Evolutionary conservation across 2,113 vertebrate species (phyloP).

Genomic region (Nothocercus julius): DNA sequence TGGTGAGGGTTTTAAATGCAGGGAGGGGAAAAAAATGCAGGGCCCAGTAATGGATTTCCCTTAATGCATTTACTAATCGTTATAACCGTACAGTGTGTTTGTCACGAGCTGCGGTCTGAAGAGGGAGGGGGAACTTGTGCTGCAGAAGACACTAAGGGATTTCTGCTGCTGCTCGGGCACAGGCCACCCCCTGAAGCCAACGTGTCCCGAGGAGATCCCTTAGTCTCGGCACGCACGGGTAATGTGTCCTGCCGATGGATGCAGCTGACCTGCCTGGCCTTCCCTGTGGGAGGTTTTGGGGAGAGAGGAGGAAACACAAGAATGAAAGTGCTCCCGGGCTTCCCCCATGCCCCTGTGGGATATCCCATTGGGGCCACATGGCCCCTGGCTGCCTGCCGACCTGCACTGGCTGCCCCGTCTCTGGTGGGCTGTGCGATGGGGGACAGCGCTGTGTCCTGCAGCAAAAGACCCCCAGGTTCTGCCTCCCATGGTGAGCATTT

Average conservation of each 20-base stretch:
- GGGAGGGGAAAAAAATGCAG: rapidly evolving
- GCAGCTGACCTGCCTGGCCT: background rate
- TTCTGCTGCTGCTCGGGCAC: background rate
- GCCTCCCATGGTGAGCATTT: background rate
- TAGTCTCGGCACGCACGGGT: background rate
- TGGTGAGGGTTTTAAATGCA: background rate
- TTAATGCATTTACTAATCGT: background rate
- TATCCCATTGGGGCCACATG: too few relatives aligned
- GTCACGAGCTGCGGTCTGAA: background rate
- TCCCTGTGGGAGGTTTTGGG: background rate
- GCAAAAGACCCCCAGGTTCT: background rate
- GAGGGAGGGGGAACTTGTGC: rapidly evolving
- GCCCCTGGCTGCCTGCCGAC: background rate
- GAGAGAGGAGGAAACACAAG: background rate
- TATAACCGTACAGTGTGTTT: background rate
- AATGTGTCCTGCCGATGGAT: background rate
- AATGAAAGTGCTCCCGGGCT: too few relatives aligned
- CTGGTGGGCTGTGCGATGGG: background rate
- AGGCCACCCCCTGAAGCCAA: background rate
- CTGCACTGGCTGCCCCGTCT: background rate
- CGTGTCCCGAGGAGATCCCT: background rate
- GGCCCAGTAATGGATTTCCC: background rate
- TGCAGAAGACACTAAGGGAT: background rate
- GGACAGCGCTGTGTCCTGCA: too few relatives aligned
- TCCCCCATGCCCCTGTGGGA: background rate